phyloP scores from a whole-genome alignment of 2,113 vertebrate species.

The Petromus typicus region DNA sequence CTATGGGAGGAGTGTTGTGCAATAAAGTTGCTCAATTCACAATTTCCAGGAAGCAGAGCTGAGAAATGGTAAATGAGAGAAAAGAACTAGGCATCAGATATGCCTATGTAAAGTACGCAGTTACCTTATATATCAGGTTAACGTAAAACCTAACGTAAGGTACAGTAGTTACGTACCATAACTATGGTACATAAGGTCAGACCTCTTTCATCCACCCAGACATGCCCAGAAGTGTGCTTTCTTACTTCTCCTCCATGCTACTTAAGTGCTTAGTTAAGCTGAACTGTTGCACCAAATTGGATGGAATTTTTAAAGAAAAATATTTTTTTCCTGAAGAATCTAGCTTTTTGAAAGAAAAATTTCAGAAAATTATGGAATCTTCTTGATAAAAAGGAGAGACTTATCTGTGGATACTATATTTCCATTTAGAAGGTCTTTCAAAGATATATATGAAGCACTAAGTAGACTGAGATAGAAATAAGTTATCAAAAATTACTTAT shows the following conservation, averaged over 20 bases:
- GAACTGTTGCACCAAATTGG: neutral
- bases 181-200: neutral
- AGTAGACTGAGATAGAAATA: neutral
- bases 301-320: conserved; percentile 11
- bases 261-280: neutral
- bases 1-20: neutral
- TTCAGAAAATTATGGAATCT: neutral
- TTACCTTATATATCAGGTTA: too few relatives aligned
- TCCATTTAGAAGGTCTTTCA: neutral
- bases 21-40: neutral
- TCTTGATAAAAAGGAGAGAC: neutral
- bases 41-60: neutral
- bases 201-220: neutral
- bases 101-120: too few relatives aligned
- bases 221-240: neutral
- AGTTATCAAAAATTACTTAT: neutral
- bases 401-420: neutral
- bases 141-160: too few relatives aligned
- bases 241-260: neutral
- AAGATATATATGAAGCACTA: neutral
- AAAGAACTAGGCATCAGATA: neutral
- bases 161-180: too few relatives aligned
- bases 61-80: neutral
- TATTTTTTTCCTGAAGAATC: neutral
- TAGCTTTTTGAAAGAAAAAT: neutral